Conservation (phyloP, 2,888 invertebrate species). For the Melitaea athalia region DNA sequence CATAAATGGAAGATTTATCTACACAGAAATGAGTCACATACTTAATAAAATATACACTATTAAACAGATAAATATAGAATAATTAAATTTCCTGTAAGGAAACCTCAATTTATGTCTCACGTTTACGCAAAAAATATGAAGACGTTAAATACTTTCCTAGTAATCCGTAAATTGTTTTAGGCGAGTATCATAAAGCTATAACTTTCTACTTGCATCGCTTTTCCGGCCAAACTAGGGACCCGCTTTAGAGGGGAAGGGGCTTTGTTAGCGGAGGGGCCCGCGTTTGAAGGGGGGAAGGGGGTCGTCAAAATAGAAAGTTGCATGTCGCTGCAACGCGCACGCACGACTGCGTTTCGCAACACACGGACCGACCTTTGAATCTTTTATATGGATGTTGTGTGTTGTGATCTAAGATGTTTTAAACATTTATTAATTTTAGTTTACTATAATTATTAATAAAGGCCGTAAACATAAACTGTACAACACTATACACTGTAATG, state of each 20-base stretch:
- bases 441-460: background rate
- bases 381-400: slow-evolving; percentile 5
- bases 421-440: background rate
- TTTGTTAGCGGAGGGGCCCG: slow-evolving; percentile 26
- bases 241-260: slow-evolving; percentile 40
- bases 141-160: background rate
- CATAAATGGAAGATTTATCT: too few species aligned
- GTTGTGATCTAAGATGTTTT: background rate
- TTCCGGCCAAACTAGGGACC: slow-evolving; percentile 49
- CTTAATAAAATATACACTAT: too few species aligned
- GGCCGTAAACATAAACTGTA: background rate
- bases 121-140: too few species aligned
- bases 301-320: slow-evolving; percentile 74
- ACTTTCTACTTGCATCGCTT: slow-evolving; percentile 69
- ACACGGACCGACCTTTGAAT: slow-evolving; percentile 14
- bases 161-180: background rate
- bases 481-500: background rate
- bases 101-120: too few species aligned
- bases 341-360: slow-evolving; percentile 45
- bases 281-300: slow-evolving; percentile 41
- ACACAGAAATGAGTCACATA: too few species aligned
- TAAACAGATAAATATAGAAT: too few species aligned
- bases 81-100: too few species aligned
- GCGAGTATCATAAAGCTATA: slow-evolving; percentile 38
- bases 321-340: slow-evolving; percentile 62